Conservation (phyloP, 2,113 vertebrate genomes). For the Pluvialis apricaria region DNA sequence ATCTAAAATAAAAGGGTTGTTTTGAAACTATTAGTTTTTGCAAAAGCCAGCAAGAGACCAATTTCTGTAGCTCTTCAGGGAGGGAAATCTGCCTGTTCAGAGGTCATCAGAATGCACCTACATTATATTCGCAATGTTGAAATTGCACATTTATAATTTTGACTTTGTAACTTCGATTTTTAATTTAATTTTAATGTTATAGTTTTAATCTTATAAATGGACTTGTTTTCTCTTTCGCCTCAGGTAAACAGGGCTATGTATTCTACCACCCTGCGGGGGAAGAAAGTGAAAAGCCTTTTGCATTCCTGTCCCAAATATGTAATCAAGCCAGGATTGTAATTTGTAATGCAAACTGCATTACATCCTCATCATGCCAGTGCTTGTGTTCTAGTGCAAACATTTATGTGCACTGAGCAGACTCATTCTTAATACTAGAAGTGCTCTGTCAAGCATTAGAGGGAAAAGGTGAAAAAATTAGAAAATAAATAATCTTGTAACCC, state of each 20-base stretch:
- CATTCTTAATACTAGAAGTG: neutral
- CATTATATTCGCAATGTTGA: neutral
- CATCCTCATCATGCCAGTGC: neutral
- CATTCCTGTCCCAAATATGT: neutral
- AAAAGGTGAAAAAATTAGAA: neutral
- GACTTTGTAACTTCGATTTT: neutral
- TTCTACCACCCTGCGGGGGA: neutral
- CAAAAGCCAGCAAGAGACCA: neutral
- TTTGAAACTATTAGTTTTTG: neutral
- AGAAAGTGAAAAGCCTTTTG: neutral
- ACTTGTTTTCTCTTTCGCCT: neutral
- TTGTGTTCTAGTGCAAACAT: neutral
- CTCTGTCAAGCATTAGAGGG: neutral
- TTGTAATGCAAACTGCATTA: neutral
- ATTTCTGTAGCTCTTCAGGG: neutral
- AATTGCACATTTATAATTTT: neutral
- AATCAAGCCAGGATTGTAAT: neutral
- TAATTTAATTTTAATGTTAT: neutral
- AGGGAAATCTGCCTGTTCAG: neutral
- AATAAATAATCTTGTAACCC: neutral
- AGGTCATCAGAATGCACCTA: neutral
- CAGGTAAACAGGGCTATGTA: neutral
- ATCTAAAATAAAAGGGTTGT: neutral
- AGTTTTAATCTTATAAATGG: neutral
- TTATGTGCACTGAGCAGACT: neutral